These are phyloP conservation scores for Poeciliopsis occidentalis DNA, from an alignment of 2,113 vertebrate species.

Conservation along the genomic window DNA sequence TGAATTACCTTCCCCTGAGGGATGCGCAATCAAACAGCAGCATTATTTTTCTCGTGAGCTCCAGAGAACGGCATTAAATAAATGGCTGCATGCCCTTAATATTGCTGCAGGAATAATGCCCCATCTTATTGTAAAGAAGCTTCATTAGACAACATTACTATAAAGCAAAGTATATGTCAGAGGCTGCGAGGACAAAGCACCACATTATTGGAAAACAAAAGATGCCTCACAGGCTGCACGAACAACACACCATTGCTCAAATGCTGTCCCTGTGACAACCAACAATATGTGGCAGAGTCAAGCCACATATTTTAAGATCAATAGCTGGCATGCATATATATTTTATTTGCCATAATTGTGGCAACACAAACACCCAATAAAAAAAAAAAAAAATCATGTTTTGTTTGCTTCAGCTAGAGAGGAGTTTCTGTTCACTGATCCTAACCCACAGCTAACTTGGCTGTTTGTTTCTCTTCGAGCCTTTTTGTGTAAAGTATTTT, in stretches of 20 bases:
- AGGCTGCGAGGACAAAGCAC: constrained; percentile 21
- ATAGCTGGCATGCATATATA: neutral
- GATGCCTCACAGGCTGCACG: constrained; percentile 9
- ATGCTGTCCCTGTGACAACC: neutral
- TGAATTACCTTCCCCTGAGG: constrained; percentile 55
- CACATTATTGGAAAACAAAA: constrained; percentile 37
- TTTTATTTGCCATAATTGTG: neutral
- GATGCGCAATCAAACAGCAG: constrained; percentile 38
- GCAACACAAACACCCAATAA: neutral
- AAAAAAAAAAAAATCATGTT: neutral
- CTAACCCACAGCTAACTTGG: neutral
- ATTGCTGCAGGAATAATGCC: constrained; percentile 9
- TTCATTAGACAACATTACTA: constrained; percentile 13
- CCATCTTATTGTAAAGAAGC: constrained; percentile 19
- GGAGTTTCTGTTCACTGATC: neutral
- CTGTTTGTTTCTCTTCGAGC: neutral
- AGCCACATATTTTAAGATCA: neutral
- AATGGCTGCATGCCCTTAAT: constrained; percentile 31
- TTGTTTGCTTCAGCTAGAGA: neutral
- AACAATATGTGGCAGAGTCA: neutral
- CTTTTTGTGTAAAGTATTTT: neutral
- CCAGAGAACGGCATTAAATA: constrained; percentile 25
- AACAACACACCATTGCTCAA: constrained; percentile 3
- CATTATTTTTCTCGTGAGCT: constrained; percentile 12
- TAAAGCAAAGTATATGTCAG: constrained; percentile 24